Conservation (phyloP, 1,140 invertebrate genomes). For the Andricus grossulariae region DNA sequence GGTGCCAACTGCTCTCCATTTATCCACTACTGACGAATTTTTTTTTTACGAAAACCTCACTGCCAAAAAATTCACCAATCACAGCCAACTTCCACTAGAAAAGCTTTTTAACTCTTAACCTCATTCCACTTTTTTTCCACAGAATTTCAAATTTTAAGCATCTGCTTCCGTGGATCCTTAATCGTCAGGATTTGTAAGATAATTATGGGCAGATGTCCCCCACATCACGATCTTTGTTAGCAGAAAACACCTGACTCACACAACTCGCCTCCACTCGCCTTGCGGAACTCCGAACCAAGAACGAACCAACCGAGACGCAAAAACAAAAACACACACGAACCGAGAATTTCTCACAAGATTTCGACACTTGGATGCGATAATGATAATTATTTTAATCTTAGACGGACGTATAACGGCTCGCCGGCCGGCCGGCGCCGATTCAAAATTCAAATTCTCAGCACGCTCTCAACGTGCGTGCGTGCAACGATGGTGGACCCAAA, state of each 20-base stretch:
- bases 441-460: slow-evolving; percentile 56
- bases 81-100: no score
- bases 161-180: neutral
- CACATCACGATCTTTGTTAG: slow-evolving; percentile 11
- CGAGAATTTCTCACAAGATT: neutral
- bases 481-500: slow-evolving; percentile 38
- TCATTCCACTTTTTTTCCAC: no score
- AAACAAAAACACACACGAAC: slow-evolving; percentile 24
- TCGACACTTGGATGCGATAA: neutral
- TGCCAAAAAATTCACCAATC: no score
- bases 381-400: slow-evolving; percentile 4
- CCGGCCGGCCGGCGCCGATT: slow-evolving; percentile 51
- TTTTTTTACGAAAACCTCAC: no score
- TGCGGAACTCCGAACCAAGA: neutral
- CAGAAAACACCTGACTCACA: slow-evolving; percentile 16
- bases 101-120: no score
- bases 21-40: no score
- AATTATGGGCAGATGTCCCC: slow-evolving; percentile 12
- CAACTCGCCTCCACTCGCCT: neutral
- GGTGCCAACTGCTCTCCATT: no score
- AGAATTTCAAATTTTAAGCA: neutral
- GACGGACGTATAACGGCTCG: neutral
- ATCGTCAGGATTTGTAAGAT: neutral
- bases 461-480: slow-evolving; percentile 1
- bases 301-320: neutral